phyloP scores from a whole-genome alignment of 2,797 vertebrate genomes.

The Poeciliopsis paucimaculata region DNA sequence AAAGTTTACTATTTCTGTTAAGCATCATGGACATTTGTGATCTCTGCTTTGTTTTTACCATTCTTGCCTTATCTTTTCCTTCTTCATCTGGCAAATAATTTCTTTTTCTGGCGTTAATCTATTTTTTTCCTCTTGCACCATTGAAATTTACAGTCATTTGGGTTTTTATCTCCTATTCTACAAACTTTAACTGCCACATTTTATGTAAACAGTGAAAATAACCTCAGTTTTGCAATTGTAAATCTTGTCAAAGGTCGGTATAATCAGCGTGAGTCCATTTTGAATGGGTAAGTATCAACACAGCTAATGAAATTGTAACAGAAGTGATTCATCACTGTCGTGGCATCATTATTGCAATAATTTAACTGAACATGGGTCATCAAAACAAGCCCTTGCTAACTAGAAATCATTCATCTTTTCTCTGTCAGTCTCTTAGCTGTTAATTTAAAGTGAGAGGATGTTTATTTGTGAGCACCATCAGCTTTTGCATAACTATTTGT shows the following conservation, averaged over 20 bases:
- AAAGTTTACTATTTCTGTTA: neutral
- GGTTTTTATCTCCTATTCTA: neutral
- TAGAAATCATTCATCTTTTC: slow-evolving; percentile 65
- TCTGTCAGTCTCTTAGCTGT: slow-evolving; percentile 36
- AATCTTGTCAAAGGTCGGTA: slow-evolving; percentile 25
- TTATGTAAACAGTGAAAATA: neutral
- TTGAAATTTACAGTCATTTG: neutral
- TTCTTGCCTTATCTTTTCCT: neutral
- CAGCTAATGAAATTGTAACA: slow-evolving; percentile 65
- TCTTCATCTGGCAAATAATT: neutral
- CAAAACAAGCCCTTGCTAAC: slow-evolving; percentile 69
- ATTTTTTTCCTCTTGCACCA: neutral
- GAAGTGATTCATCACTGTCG: slow-evolving; percentile 73
- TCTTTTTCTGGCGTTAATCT: neutral
- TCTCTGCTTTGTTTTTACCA: neutral
- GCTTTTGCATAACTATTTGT: slow-evolving; percentile 48
- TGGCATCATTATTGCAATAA: slow-evolving; percentile 73
- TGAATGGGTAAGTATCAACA: slow-evolving; percentile 56
- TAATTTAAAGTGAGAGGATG: slow-evolving; percentile 62
- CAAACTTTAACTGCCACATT: neutral
- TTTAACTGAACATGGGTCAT: slow-evolving; percentile 69
- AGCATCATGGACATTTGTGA: neutral
- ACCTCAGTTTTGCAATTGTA: slow-evolving; percentile 12
- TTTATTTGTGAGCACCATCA: slow-evolving; percentile 52
- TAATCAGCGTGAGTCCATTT: slow-evolving; percentile 38